Conservation (phyloP, 2,797 vertebrate species). For the Leptoclinus maculatus region DNA sequence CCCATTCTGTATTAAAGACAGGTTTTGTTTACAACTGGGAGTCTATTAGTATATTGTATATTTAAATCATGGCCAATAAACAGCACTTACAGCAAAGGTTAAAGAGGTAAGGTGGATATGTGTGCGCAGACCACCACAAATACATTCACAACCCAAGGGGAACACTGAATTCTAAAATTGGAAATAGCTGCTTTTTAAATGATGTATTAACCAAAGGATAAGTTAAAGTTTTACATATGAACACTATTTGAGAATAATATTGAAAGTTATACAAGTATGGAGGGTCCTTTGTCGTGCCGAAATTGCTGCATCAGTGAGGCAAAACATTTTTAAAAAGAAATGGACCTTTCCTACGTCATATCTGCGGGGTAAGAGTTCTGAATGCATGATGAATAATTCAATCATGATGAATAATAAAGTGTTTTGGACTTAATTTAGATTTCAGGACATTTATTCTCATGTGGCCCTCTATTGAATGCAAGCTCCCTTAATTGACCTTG, state of each 20-base stretch:
- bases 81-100: not conserved
- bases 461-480: constrained; percentile 10
- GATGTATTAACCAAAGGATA: not conserved
- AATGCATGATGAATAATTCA: constrained; percentile 65
- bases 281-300: not conserved
- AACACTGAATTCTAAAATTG: not conserved
- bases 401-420: constrained; percentile 59
- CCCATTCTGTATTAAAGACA: not conserved
- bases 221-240: not conserved
- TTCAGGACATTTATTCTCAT: constrained; percentile 40
- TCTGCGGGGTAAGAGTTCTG: constrained; percentile 28
- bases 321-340: constrained; percentile 29
- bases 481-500: constrained; percentile 10
- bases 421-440: constrained; percentile 55
- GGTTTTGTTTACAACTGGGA: not conserved
- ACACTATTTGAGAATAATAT: not conserved
- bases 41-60: not conserved
- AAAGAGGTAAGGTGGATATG: not conserved
- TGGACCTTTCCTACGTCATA: constrained; percentile 12
- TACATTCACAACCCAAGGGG: not conserved
- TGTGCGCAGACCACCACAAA: not conserved
- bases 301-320: not conserved
- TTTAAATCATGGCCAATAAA: not conserved
- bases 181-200: not conserved
- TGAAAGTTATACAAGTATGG: not conserved